Evolutionary conservation across 2,113 vertebrate species (phyloP).

Genomic region (Microtus richardsoni): DNA sequence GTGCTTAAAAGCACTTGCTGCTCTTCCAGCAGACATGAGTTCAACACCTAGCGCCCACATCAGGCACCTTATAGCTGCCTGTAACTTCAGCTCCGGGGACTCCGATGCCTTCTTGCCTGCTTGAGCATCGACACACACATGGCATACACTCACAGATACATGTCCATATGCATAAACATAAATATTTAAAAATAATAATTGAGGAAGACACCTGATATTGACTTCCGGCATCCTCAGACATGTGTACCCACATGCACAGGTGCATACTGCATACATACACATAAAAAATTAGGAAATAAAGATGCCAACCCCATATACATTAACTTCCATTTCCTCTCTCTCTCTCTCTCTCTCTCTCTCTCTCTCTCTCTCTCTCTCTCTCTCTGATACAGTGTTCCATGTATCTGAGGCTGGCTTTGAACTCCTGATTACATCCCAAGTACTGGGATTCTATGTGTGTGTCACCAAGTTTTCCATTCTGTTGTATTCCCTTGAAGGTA

Average conservation of each 20-base stretch:
- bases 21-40: neutral
- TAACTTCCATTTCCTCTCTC: neutral
- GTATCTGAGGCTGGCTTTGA: neutral
- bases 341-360: no score
- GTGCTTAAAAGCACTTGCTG: neutral
- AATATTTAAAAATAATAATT: neutral
- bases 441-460: neutral
- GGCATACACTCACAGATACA: neutral
- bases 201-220: neutral
- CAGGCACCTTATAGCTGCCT: neutral
- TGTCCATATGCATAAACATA: neutral
- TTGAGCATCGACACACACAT: neutral
- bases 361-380: no score
- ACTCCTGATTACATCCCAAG: neutral
- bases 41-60: neutral
- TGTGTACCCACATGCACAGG: neutral
- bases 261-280: neutral
- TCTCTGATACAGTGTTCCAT: neutral
- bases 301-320: neutral
- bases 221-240: neutral
- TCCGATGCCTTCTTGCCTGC: neutral
- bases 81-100: neutral
- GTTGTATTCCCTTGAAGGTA: slow-evolving; percentile 1
- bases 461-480: neutral
- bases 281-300: neutral